Conservation (phyloP, 2,888 invertebrate species). For the Drepana falcataria region DNA sequence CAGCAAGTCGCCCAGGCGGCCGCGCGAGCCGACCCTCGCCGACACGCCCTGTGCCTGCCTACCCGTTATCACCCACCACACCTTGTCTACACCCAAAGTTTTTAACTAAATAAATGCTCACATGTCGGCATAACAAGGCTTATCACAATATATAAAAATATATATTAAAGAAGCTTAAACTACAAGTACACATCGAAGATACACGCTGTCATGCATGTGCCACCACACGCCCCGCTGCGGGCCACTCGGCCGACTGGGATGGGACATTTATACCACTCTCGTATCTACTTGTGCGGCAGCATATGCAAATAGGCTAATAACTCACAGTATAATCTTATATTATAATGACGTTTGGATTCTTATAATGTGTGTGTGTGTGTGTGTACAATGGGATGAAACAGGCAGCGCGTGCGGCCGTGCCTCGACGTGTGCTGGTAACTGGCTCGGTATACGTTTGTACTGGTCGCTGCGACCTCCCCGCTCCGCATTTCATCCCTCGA, state of each 20-base stretch:
- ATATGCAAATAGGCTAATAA: conserved; percentile 68
- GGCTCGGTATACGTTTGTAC: conserved; percentile 69
- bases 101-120: conserved; percentile 74
- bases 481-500: conserved; percentile 49
- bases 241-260: conserved; percentile 47
- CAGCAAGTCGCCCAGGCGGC: conserved; percentile 74
- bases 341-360: conserved; percentile 58
- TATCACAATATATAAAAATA: conserved; percentile 79
- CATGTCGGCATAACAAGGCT: conserved; percentile 75
- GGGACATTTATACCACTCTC: conserved; percentile 40
- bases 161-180: conserved; percentile 76
- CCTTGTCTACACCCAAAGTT: conserved; percentile 44
- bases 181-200: conserved; percentile 74
- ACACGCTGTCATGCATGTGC: conserved; percentile 72
- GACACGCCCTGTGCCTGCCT: no score
- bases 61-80: conserved; percentile 58
- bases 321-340: conserved; percentile 65
- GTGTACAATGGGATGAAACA: conserved; percentile 51
- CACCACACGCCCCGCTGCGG: conserved; percentile 67
- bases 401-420: conserved; percentile 27
- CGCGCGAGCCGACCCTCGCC: conserved; percentile 34
- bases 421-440: conserved; percentile 61
- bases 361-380: conserved; percentile 30
- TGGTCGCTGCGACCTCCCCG: conserved; percentile 39
- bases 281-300: conserved; percentile 73